Percentiles rank a stretch among this genome's conserved stretches.
Evolutionary conservation across 1,140 invertebrate species (phyloP).

Genomic region (Drosophila auraria): DNA sequence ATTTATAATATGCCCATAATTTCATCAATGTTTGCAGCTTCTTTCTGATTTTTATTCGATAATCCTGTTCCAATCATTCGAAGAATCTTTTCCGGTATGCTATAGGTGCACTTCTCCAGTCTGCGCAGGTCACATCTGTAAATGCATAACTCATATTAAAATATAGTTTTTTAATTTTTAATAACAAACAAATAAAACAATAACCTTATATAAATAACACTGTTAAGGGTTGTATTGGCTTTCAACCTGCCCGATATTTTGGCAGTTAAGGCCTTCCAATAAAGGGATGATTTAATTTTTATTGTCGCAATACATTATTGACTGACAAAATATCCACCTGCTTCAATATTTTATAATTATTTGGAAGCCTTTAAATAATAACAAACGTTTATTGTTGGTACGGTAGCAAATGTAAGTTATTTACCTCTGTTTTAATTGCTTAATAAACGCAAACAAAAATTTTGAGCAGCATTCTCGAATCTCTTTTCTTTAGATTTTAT

Average conservation of each 20-base stretch:
- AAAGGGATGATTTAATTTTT: background rate
- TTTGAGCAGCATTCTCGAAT: slow-evolving; percentile 12
- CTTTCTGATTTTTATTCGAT: background rate
- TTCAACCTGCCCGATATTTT: background rate
- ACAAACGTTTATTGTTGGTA: background rate
- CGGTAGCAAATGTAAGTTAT: background rate
- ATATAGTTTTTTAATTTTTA: no score
- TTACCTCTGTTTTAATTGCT: slow-evolving; percentile 26
- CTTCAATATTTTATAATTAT: slow-evolving; percentile 1
- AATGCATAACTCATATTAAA: no score
- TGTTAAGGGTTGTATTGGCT: background rate
- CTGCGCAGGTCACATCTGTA: no score
- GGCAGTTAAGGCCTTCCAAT: background rate
- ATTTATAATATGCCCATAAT: no score
- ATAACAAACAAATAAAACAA: background rate
- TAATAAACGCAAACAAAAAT: slow-evolving; percentile 13
- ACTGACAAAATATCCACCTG: slow-evolving; percentile 6
- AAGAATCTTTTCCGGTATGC: no score
- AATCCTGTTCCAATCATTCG: no score
- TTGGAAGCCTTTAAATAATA: background rate
- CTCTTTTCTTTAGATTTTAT: slow-evolving; percentile 1
- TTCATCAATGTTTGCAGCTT: no score
- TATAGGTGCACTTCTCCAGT: no score
- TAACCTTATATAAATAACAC: background rate
- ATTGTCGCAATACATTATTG: slow-evolving; percentile 3